Conservation (phyloP, 2,888 invertebrate species). For the Mythimna pallens region DNA sequence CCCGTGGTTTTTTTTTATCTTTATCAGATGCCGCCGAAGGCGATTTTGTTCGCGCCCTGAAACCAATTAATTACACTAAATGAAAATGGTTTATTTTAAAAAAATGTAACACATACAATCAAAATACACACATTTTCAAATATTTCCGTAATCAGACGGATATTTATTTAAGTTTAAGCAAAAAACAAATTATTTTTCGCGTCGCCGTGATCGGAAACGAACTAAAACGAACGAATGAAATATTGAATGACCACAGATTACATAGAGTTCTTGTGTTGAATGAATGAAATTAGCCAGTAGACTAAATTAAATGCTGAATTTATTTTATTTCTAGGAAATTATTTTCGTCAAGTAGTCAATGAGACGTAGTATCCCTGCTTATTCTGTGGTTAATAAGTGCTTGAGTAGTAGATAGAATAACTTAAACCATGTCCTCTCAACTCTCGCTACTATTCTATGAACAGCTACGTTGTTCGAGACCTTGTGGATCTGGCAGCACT, state of each 20-base stretch:
- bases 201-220: constrained; percentile 44
- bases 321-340: too few species aligned
- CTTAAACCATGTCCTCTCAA: too few species aligned
- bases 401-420: too few species aligned
- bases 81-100: not conserved
- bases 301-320: not conserved
- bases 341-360: too few species aligned
- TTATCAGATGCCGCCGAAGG: constrained; percentile 93
- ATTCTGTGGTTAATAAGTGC: too few species aligned
- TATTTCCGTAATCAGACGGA: not conserved
- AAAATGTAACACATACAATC: not conserved
- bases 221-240: constrained; percentile 36
- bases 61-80: constrained; percentile 40
- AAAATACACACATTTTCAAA: constrained; percentile 46
- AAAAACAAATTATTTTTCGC: constrained; percentile 38
- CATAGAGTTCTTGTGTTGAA: not conserved
- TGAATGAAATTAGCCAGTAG: not conserved
- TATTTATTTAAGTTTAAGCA: constrained; percentile 9
- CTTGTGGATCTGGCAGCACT: too few species aligned
- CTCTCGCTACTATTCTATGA: too few species aligned
- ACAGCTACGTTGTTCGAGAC: too few species aligned
- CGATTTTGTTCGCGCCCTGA: constrained; percentile 94
- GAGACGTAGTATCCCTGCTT: too few species aligned
- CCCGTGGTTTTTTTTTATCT: constrained; percentile 92
- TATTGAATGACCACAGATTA: not conserved